Conservation (phyloP, 2,113 vertebrate genomes). For the Lonchura striata region DNA sequence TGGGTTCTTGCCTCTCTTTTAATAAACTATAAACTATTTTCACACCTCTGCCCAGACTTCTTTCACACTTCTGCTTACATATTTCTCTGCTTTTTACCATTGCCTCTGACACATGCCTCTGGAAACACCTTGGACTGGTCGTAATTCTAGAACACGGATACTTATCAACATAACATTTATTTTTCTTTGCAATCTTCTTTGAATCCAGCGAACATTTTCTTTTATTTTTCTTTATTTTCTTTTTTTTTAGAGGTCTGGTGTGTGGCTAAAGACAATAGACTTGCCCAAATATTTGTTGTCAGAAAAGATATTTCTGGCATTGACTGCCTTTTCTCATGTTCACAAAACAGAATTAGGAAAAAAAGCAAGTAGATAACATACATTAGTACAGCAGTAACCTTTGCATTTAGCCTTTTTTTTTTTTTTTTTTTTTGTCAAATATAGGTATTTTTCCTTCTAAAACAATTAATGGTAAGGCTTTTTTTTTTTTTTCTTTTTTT, state of each 20-base stretch:
- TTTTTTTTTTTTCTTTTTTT: too few species aligned
- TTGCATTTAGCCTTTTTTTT: background rate
- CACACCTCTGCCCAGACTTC: slow-evolving; percentile 17
- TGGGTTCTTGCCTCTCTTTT: background rate
- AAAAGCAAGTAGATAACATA: background rate
- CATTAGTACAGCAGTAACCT: background rate
- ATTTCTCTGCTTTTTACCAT: background rate
- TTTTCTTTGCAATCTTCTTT: background rate
- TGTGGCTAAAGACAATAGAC: background rate
- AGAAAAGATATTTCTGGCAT: background rate
- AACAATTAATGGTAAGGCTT: background rate
- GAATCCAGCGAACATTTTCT: background rate
- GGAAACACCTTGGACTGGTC: background rate
- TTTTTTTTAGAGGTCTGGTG: fast-evolving
- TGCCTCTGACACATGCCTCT: background rate
- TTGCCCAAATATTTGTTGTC: background rate
- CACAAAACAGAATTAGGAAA: background rate
- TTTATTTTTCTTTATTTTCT: background rate
- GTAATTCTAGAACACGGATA: slow-evolving; percentile 13
- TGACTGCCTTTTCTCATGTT: background rate
- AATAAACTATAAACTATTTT: slow-evolving; percentile 32
- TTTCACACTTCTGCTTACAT: slow-evolving; percentile 6
- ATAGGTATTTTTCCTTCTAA: background rate
- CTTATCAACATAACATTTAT: background rate
- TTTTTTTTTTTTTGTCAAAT: background rate